Base-by-base conservation (phyloP, 2,113 vertebrate genomes). In the Euleptes europaea region DNA sequence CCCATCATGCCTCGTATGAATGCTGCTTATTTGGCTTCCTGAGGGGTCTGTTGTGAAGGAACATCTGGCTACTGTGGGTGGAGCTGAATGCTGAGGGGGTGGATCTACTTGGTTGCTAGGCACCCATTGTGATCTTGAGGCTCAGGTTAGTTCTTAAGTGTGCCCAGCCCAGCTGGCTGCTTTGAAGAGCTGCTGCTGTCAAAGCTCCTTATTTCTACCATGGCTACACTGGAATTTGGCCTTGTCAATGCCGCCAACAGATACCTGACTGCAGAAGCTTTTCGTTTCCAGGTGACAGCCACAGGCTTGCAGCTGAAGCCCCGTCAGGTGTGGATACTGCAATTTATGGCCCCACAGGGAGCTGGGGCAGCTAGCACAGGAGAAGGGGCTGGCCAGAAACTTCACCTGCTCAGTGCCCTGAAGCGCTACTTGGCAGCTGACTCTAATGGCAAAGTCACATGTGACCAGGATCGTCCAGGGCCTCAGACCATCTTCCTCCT, bases 221-320 rank as follows among this genome's bases (percentile, higher is more conserved):
- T 66, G 67, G 72, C 81, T n/a, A 66, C 73, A 3, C 78, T 91
- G 35, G 57, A 65, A 26, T 84, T 83, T 33, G 89, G 89, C 33
- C 40, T 91, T 69, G 76, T 91, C 47, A 91, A 91, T 51, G 87
- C 89, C 8, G 89, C 89, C 78, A 83, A 84, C 71, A 54, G 82
- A 31, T 91, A 91, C 82, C 69, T 91, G 89, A 91, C 84, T 10
- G 89, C 86, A 1, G 89, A 91, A 80, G 49, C 84, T 31, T 88
- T 86, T 78, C 87, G 84, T 51, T 91, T 88, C 84, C 84, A 76
- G 69, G 87, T 91, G 66, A n/a, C 85, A 69, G 89, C 87, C 40
- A 88, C 84, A 23, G 84, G 84, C 84, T 81, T 75, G 31, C 81
- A 73, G 67, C 80, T 91, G 84, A 85, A 86, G 72, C 84, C 82